Conservation (phyloP, 92 coral and sea anemone species). For the Porites rus region DNA sequence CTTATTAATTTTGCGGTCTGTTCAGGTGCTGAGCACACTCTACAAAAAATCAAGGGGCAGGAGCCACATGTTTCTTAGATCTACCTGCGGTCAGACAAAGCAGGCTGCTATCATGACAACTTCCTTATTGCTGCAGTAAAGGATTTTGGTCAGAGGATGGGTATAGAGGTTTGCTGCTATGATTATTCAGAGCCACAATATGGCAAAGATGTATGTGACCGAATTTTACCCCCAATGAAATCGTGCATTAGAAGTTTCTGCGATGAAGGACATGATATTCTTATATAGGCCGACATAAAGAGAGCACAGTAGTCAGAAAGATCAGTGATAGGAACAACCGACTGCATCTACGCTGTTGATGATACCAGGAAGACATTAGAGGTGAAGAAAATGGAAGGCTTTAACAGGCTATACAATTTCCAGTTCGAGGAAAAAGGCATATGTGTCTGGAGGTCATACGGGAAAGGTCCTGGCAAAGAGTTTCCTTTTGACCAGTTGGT, state of each 20-base stretch:
- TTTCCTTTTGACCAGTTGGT: not conserved
- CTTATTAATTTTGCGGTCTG: constrained; percentile 15
- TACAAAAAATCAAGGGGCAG: constrained; percentile 7
- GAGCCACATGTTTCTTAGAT: constrained; percentile 11
- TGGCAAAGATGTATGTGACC: constrained; percentile 77
- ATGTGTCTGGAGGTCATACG: constrained; percentile 40
- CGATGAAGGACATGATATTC: constrained; percentile 71
- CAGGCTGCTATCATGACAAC: constrained; percentile 38
- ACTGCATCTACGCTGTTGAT: constrained; percentile 49
- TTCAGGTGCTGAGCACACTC: constrained; percentile 10
- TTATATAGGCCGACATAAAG: constrained; percentile 46
- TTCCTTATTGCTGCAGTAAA: constrained; percentile 50
- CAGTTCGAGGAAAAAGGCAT: not conserved
- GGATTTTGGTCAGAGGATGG: constrained; percentile 57
- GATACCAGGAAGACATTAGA: constrained; percentile 43
- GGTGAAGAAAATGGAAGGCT: constrained; percentile 43
- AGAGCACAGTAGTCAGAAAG: too few species aligned
- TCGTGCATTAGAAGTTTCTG: constrained; percentile 70
- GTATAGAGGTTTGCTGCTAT: constrained; percentile 48
- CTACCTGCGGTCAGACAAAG: not conserved
- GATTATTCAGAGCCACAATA: constrained; percentile 77
- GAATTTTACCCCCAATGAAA: constrained; percentile 79
- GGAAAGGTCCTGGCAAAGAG: constrained; percentile 14
- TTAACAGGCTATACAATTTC: constrained; percentile 8
- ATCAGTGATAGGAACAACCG: constrained; percentile 59